Evolutionary conservation across 2,888 invertebrate genomes (phyloP).

Genomic region (Sycophila texana): DNA sequence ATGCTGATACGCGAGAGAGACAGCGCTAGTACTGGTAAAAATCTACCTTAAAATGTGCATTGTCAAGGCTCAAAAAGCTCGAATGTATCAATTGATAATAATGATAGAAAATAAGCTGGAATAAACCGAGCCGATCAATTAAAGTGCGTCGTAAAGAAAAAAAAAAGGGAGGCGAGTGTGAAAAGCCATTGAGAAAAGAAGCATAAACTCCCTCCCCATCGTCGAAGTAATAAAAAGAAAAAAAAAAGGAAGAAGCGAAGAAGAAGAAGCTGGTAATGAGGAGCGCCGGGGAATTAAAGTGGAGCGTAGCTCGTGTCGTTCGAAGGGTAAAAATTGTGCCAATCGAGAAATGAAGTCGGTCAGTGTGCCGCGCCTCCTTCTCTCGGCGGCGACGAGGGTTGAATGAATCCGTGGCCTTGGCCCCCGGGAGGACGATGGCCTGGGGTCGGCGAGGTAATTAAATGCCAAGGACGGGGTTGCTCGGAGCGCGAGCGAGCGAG

Average conservation of each 20-base stretch:
- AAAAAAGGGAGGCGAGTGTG: neutral
- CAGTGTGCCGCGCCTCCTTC: constrained; percentile 69
- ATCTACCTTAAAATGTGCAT: too few relatives aligned
- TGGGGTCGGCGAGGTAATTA: constrained; percentile 72
- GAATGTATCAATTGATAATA: too few relatives aligned
- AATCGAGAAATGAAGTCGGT: constrained; percentile 70
- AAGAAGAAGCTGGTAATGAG: constrained; percentile 48
- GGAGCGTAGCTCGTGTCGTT: neutral
- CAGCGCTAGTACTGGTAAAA: too few relatives aligned
- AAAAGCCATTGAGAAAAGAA: neutral
- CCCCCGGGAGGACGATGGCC: constrained; percentile 70
- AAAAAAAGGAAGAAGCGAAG: neutral
- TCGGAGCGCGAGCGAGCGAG: constrained; percentile 55
- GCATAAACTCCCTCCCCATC: neutral
- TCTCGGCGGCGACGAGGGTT: constrained; percentile 55
- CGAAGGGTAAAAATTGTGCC: constrained; percentile 59
- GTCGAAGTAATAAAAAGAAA: neutral
- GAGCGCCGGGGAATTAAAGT: constrained; percentile 20
- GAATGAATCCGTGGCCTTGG: constrained; percentile 74
- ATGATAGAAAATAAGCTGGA: neutral
- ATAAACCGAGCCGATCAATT: neutral
- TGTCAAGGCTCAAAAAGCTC: too few relatives aligned
- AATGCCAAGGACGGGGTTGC: constrained; percentile 73
- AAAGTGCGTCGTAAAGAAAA: neutral
- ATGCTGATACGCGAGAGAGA: too few relatives aligned